Base-by-base conservation (phyloP, 2,888 invertebrate species). In the Zelleria hepariella region DNA sequence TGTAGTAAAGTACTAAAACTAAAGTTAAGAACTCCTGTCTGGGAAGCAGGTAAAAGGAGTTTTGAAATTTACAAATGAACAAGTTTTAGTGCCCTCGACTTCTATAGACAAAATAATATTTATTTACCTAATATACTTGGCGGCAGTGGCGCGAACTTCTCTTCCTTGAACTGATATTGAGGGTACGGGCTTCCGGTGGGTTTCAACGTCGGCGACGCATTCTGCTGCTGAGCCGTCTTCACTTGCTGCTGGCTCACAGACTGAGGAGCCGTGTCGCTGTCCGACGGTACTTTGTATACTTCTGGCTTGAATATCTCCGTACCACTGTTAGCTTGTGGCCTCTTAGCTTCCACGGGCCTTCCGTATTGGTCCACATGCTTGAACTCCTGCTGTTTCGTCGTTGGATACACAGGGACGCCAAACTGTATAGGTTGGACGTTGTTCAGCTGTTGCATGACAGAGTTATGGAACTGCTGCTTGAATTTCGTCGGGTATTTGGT, bases 151-250 rank as follows among this genome's bases (percentile, higher is more conserved):
- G 78, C 67, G 52, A 66, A 67, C 23, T 64, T 62, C 47, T 67
- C 68, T 58, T 87, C 82, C 65, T 86, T 85, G 70, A 77, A 81
- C 23, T 80, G 68, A 67, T 79, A 86, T 59, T 85, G 80, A 21
- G 75, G 71, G 63, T 76, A 84, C 6, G 78, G 76, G 60, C 76
- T 82, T 56, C 66, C 67, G 3, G 72, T 68, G 25, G 74, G 55
- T 32, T 55, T 55, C 42, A n/a, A 7, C 21, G 20, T 20, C 27
- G 55, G 55, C 20, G 26, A 20, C 21, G 42, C 59, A 26, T 48
- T 18, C 60, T 86, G 86, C 62, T 86, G 86, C 63, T 88, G 87
- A 2, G 80, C 85, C 4, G 86, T 86, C 69, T 86, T 86, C 64
- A 86, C 85, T 61, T 82, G 80, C 62, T 82, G 80, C 62, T 85